Conservation (phyloP, 1,140 invertebrate genomes). For the Calosoma granatense region DNA sequence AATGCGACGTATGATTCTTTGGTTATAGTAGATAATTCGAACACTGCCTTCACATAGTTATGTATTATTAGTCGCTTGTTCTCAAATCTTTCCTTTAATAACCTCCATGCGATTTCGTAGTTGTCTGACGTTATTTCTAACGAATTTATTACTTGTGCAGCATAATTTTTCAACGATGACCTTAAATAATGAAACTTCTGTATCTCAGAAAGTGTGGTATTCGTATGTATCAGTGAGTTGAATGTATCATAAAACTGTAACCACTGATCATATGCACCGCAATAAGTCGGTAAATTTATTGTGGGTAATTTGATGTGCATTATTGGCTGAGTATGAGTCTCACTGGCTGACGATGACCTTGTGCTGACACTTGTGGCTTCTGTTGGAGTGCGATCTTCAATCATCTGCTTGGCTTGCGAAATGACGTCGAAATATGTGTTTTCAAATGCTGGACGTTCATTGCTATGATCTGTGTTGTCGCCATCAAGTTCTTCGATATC, state of each 20-base stretch:
- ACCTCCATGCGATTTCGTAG: conserved; percentile 25
- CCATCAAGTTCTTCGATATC: background rate
- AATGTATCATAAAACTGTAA: conserved; percentile 23
- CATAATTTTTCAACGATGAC: conserved; percentile 21
- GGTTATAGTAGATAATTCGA: conserved; percentile 18
- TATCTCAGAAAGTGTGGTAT: conserved; percentile 16
- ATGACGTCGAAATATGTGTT: background rate
- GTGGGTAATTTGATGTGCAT: conserved; percentile 16
- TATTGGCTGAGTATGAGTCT: background rate
- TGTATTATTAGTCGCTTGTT: conserved; percentile 26
- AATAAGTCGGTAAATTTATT: conserved; percentile 22
- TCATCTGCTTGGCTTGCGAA: background rate
- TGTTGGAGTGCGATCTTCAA: too few species aligned
- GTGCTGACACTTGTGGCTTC: too few species aligned
- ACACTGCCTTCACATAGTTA: conserved; percentile 24
- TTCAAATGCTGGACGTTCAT: background rate
- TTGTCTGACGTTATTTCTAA: conserved; percentile 25
- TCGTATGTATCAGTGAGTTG: conserved; percentile 19
- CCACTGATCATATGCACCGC: conserved; percentile 24
- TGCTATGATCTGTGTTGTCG: background rate
- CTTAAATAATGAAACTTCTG: conserved; percentile 26
- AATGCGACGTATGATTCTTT: conserved; percentile 18
- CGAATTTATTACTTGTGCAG: conserved; percentile 21
- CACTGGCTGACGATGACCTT: too few species aligned
- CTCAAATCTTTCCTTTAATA: conserved; percentile 27